Percentiles rank a stretch among this genome's conserved stretches.
These are phyloP conservation scores for Dipus sagitta DNA, from an alignment of 2,797 vertebrate species.

Conservation along the genomic window DNA sequence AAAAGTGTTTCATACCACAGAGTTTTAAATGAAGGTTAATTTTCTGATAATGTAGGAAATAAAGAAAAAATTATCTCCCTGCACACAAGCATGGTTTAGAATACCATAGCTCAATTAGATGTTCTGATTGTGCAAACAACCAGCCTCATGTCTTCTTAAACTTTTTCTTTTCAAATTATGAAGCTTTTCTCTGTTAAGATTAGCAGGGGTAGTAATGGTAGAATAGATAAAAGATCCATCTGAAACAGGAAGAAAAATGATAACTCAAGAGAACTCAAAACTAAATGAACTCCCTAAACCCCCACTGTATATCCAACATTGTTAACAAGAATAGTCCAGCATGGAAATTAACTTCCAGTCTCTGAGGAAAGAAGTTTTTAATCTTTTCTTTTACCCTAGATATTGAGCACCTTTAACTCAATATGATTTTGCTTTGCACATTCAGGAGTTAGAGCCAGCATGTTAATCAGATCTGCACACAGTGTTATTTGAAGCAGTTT, in stretches of 20 bases:
- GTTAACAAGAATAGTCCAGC: conserved; percentile 46
- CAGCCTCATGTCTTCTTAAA: conserved; percentile 79
- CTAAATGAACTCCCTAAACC: conserved; percentile 72
- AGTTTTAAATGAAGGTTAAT: conserved; percentile 82
- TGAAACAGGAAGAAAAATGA: conserved; percentile 62
- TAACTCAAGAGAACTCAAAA: conserved; percentile 70
- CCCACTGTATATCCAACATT: background rate
- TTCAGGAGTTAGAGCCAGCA: background rate
- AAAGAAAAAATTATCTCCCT: conserved; percentile 77
- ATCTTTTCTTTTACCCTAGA: conserved; percentile 13
- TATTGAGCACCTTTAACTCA: background rate
- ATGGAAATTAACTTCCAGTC: conserved; percentile 57
- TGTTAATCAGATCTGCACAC: background rate
- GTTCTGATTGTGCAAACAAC: conserved; percentile 77
- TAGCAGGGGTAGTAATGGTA: conserved; percentile 73
- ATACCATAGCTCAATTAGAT: conserved; percentile 74
- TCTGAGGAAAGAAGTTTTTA: conserved; percentile 60
- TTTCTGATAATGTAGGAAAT: conserved; percentile 82
- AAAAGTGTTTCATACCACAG: conserved; percentile 75
- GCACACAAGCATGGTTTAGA: conserved; percentile 74
- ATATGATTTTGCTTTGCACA: background rate
- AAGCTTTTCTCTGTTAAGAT: conserved; percentile 78
- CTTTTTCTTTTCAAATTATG: conserved; percentile 77
- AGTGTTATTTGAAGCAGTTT: background rate
- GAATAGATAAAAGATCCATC: conserved; percentile 72